Evolutionary conservation across 2,113 vertebrate genomes (phyloP).

Genomic region (Amphilophus citrinellus): DNA sequence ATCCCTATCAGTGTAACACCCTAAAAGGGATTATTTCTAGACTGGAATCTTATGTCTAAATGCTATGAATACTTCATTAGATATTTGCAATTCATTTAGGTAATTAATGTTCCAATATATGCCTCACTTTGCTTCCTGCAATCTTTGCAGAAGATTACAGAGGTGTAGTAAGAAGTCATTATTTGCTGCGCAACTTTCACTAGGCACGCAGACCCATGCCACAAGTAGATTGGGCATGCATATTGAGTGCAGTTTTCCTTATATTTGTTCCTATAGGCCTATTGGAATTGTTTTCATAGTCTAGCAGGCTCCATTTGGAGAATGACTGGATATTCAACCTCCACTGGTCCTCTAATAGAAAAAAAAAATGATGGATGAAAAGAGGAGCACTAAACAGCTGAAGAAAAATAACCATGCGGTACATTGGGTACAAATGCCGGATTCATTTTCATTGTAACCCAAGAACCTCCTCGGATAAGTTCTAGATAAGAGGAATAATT

Average conservation of each 20-base stretch:
- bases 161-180: constrained; percentile 46
- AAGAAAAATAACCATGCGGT: constrained; percentile 48
- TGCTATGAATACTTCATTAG: constrained; percentile 26
- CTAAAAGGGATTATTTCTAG: constrained; percentile 12
- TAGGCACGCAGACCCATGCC: constrained; percentile 30
- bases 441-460: constrained; percentile 25
- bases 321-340: constrained; percentile 58
- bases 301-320: constrained; percentile 63
- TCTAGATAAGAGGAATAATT: constrained; percentile 22
- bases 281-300: constrained; percentile 61
- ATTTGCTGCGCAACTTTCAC: constrained; percentile 42
- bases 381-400: constrained; percentile 51
- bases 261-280: constrained; percentile 39
- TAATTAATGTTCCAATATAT: constrained; percentile 18
- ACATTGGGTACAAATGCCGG: constrained; percentile 37
- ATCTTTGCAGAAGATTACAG: constrained; percentile 47
- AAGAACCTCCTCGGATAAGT: constrained; percentile 24
- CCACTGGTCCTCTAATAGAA: constrained; percentile 55
- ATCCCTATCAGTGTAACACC: not conserved
- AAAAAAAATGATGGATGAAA: constrained; percentile 55
- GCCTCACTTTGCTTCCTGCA: constrained; percentile 35
- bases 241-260: constrained; percentile 43
- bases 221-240: constrained; percentile 51
- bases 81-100: constrained; percentile 19
- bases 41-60: constrained; percentile 6